Evolutionary conservation across 2,113 vertebrate species (phyloP).

Genomic region (Dissostichus mawsoni): DNA sequence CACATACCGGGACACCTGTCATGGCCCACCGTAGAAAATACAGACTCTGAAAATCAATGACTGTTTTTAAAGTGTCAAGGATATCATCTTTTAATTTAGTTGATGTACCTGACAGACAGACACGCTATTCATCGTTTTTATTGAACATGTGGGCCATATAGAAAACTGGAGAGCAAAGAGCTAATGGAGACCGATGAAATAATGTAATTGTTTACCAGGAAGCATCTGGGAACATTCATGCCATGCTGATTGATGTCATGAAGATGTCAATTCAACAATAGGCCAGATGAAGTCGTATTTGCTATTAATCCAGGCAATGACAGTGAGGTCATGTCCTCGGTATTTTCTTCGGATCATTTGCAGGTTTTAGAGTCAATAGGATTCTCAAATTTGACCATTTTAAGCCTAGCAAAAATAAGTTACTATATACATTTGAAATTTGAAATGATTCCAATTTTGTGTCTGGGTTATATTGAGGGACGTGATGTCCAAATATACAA

Average conservation of each 20-base stretch:
- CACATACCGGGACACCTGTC: background rate
- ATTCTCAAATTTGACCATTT: background rate
- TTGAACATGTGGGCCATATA: background rate
- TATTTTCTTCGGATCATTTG: background rate
- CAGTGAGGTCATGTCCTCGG: background rate
- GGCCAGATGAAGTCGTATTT: background rate
- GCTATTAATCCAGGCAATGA: background rate
- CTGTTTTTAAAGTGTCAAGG: too few species aligned
- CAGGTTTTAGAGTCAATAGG: background rate
- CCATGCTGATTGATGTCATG: background rate
- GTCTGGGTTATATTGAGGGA: too few species aligned
- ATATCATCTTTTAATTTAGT: too few species aligned
- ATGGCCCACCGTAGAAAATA: too few species aligned
- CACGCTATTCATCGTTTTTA: background rate
- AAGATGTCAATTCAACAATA: background rate
- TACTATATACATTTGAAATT: background rate
- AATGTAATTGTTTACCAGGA: background rate
- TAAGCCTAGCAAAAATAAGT: background rate
- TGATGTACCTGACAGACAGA: background rate
- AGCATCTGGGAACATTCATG: conserved; percentile 3
- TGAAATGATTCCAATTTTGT: background rate
- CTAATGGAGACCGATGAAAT: background rate
- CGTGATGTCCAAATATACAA: too few species aligned
- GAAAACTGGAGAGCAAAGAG: background rate
- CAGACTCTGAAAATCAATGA: background rate